Conservation (phyloP, 2,888 invertebrate species). For the Drosophila limbata region DNA sequence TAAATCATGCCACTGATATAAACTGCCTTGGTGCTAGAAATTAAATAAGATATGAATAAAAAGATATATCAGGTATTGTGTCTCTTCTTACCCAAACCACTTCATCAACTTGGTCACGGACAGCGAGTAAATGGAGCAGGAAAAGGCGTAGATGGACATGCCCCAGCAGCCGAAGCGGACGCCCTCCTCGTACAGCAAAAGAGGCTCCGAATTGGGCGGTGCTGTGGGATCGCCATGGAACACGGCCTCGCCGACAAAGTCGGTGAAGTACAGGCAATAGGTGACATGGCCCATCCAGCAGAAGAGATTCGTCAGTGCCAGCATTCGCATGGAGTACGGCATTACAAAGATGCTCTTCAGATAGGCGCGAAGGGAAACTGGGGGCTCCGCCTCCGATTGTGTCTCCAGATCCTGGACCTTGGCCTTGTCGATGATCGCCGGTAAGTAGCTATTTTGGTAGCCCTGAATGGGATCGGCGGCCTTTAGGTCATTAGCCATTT, state of each 20-base stretch:
- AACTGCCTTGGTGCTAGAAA: conserved; percentile 77
- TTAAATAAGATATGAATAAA: background rate
- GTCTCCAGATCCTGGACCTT: conserved; percentile 42
- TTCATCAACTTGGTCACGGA: conserved; percentile 84
- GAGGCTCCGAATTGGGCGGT: conserved; percentile 61
- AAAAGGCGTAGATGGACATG: conserved; percentile 85
- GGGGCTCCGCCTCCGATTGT: conserved; percentile 50
- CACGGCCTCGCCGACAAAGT: conserved; percentile 88
- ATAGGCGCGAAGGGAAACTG: conserved; percentile 80
- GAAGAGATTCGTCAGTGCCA: conserved; percentile 88
- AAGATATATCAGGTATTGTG: background rate
- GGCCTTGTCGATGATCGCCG: conserved; percentile 22
- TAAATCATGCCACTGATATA: conserved; percentile 84
- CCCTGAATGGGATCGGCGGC: conserved; percentile 37
- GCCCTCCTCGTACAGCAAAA: conserved; percentile 83
- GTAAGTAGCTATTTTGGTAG: conserved; percentile 71
- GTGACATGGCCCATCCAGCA: conserved; percentile 90
- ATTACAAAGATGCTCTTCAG: conserved; percentile 87
- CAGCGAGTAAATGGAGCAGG: conserved; percentile 85
- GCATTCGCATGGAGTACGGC: conserved; percentile 87
- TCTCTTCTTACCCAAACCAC: conserved; percentile 80
- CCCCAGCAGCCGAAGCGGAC: conserved; percentile 86
- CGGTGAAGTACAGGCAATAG: conserved; percentile 89
- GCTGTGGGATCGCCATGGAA: conserved; percentile 73
- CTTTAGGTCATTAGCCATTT: conserved; percentile 62